Evolutionary conservation across 2,797 vertebrate species (phyloP).

Genomic region (Champsocephalus gunnari): DNA sequence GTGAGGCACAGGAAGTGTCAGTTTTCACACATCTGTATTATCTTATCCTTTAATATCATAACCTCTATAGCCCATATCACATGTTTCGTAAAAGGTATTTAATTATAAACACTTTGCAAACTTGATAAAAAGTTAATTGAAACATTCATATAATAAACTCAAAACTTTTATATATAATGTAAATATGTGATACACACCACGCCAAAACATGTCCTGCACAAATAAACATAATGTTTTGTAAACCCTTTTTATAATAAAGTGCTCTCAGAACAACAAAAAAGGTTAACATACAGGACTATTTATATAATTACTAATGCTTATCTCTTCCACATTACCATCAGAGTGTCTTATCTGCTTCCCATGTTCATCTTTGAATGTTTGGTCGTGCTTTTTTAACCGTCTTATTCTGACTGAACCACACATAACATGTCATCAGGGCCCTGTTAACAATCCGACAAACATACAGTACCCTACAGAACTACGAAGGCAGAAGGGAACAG

Average conservation of each 20-base stretch:
- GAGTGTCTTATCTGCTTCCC: neutral
- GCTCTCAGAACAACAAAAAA: neutral
- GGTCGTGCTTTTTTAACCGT: neutral
- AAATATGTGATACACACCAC: no score
- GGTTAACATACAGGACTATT: neutral
- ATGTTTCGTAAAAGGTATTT: neutral
- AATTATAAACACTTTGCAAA: neutral
- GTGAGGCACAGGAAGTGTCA: neutral
- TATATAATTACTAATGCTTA: neutral
- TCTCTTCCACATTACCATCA: neutral
- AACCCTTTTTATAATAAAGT: neutral
- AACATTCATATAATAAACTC: no score
- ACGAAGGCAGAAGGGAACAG: conserved; percentile 38
- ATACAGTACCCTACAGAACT: neutral
- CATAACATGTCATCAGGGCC: conserved; percentile 1
- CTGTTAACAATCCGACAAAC: neutral
- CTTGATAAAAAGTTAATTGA: no score
- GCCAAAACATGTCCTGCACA: neutral
- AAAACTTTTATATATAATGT: no score
- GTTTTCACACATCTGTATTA: neutral
- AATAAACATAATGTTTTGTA: neutral
- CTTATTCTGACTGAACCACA: neutral
- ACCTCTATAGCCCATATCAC: neutral
- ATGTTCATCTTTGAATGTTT: neutral
- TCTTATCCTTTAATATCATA: neutral